A percentile compares a stretch with the other conserved stretches of the same genome.
Evolutionary conservation across 2,797 vertebrate genomes (phyloP).

Genomic region (Betta splendens): DNA sequence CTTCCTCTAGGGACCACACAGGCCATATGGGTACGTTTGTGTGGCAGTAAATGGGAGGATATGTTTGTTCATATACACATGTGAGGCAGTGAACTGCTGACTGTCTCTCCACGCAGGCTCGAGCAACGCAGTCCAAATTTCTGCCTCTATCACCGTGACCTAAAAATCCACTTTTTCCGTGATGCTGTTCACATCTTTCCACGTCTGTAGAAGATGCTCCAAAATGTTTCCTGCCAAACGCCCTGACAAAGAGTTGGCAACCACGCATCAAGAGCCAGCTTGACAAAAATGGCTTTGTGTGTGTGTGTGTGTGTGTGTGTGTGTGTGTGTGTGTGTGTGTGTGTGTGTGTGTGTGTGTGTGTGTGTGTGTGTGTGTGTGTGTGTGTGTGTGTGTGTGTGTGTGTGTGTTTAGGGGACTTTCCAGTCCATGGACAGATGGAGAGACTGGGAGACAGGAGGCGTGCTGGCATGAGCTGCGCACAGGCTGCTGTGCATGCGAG

Average conservation of each 20-base stretch:
- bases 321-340: slow-evolving; percentile 25
- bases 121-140: slow-evolving; percentile 57
- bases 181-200: slow-evolving; percentile 59
- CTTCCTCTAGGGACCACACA: slow-evolving; percentile 53
- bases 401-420: slow-evolving; percentile 76
- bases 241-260: slow-evolving; percentile 79
- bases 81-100: slow-evolving; percentile 35
- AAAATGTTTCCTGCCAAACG: slow-evolving; percentile 68
- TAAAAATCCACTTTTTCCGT: slow-evolving; percentile 55
- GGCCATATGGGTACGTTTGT: slow-evolving; percentile 59
- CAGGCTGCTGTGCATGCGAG: slow-evolving; percentile 74
- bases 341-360: slow-evolving; percentile 28
- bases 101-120: slow-evolving; percentile 30
- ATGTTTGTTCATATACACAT: slow-evolving; percentile 10
- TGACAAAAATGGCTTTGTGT: slow-evolving; percentile 68
- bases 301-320: slow-evolving; percentile 34
- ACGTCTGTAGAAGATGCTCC: slow-evolving; percentile 63
- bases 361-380: slow-evolving; percentile 33
- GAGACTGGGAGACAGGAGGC: slow-evolving; percentile 83
- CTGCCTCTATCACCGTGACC: slow-evolving; percentile 47
- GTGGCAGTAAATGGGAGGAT: slow-evolving; percentile 15
- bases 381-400: slow-evolving; percentile 23
- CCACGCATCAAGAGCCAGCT: slow-evolving; percentile 68
- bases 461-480: slow-evolving; percentile 78
- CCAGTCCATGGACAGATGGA: slow-evolving; percentile 85